phyloP scores from a whole-genome alignment of 1,140 invertebrate genomes.

The Coenobita brevimanus region DNA sequence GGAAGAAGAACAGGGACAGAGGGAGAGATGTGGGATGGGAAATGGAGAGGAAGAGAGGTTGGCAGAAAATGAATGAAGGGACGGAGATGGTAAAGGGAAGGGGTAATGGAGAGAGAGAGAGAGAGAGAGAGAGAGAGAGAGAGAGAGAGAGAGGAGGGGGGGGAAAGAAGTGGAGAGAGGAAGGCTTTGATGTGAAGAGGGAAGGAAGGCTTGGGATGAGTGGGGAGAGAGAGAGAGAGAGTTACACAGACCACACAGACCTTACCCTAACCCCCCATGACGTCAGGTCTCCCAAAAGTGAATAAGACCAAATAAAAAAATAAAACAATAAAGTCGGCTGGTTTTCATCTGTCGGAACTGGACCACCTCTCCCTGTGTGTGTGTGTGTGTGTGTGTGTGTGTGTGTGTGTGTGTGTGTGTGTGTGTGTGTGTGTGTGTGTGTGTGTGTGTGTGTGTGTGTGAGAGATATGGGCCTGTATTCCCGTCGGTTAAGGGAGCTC shows the following conservation, averaged over 20 bases:
- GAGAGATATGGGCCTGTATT: no score
- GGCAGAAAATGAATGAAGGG: background rate
- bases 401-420: background rate
- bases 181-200: background rate
- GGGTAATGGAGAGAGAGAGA: no score
- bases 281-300: background rate
- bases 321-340: background rate
- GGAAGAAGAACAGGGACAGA: background rate
- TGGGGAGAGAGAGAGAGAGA: background rate
- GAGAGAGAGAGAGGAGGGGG: background rate
- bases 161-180: background rate
- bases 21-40: no score
- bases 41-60: background rate
- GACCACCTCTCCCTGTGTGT: background rate
- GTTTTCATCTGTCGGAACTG: background rate
- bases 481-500: no score
- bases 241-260: no score
- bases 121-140: background rate
- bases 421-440: background rate
- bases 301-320: background rate
- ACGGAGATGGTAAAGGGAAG: background rate
- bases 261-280: no score
- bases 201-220: no score
- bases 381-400: background rate
- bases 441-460: background rate